Percentiles rank a stretch among this genome's conserved stretches.
Evolutionary conservation across 2,888 invertebrate species (phyloP).

Genomic region (Xestoiulus laeticollis): DNA sequence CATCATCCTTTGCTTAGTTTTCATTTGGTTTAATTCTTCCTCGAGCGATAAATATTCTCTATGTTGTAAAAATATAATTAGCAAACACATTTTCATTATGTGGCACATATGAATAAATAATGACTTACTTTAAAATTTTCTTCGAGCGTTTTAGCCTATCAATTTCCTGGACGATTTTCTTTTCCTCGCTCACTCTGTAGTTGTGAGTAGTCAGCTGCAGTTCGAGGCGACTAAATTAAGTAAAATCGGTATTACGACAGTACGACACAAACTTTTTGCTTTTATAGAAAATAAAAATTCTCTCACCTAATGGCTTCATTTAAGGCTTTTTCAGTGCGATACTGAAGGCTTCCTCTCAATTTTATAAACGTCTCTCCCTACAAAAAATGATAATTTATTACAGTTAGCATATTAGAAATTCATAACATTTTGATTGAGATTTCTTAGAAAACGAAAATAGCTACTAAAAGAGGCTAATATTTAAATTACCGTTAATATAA

Average conservation of each 20-base stretch:
- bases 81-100: too few relatives aligned
- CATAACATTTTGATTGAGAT: background rate
- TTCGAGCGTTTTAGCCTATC: conserved; percentile 51
- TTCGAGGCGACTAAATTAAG: conserved; percentile 50
- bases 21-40: conserved; percentile 39
- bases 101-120: background rate
- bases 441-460: too few relatives aligned
- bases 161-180: conserved; percentile 53
- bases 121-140: conserved; percentile 44
- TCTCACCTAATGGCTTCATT: conserved; percentile 50
- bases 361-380: conserved; percentile 51
- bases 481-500: too few relatives aligned
- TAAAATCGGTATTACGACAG: background rate
- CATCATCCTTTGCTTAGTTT: conserved; percentile 6
- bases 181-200: conserved; percentile 49
- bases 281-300: conserved; percentile 14
- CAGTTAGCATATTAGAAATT: background rate
- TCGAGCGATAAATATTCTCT: conserved; percentile 35
- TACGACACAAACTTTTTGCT: conserved; percentile 23
- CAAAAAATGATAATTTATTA: conserved; percentile 2
- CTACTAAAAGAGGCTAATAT: too few relatives aligned
- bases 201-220: conserved; percentile 43
- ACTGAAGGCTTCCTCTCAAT: conserved; percentile 48
- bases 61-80: background rate
- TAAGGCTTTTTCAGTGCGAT: conserved; percentile 41